phyloP scores from a whole-genome alignment of 2,113 vertebrate genomes.

The Nycticebus coucang region DNA sequence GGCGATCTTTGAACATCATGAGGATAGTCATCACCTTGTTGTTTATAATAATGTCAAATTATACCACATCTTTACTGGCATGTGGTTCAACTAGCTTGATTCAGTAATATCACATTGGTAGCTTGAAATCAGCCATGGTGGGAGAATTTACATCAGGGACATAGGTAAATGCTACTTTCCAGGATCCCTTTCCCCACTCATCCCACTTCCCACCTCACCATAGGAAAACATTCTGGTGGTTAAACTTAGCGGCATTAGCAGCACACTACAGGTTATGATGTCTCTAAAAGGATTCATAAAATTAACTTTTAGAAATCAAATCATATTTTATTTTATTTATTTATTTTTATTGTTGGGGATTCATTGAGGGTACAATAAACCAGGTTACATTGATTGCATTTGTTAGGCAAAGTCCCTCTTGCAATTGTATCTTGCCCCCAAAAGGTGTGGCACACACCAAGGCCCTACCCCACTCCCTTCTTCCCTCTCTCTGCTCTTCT shows the following conservation, averaged over 20 bases:
- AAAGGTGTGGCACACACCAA: too few relatives aligned
- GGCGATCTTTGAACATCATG: not conserved
- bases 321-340: not conserved
- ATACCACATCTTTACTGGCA: not conserved
- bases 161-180: not conserved
- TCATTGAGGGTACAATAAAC: too few relatives aligned
- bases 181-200: not conserved
- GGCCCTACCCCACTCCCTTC: too few relatives aligned
- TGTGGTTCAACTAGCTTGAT: not conserved
- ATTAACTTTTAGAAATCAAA: not conserved
- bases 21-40: not conserved
- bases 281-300: not conserved
- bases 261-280: not conserved
- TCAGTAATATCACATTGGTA: not conserved
- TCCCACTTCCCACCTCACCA: not conserved
- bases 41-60: not conserved
- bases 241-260: not conserved
- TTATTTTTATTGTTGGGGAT: too few relatives aligned
- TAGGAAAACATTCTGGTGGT: not conserved
- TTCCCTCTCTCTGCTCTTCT: too few relatives aligned
- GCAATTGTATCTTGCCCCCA: too few relatives aligned
- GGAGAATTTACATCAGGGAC: not conserved
- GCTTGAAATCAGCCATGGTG: not conserved
- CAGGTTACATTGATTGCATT: too few relatives aligned
- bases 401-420: too few relatives aligned